Evolutionary conservation across 1,140 invertebrate species (phyloP).

Genomic region (Drosophila murphyi): DNA sequence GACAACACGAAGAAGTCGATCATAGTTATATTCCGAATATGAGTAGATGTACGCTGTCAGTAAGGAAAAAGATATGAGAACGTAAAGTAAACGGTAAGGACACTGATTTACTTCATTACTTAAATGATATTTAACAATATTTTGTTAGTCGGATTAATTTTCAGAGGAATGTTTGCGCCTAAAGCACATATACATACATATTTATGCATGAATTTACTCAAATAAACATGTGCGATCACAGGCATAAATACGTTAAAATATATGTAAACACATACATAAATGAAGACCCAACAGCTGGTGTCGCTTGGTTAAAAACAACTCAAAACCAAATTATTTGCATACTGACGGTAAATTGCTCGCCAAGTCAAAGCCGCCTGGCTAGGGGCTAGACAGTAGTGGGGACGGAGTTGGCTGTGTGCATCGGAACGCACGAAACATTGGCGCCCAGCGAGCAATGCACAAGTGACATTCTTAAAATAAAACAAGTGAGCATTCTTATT

Average conservation of each 20-base stretch:
- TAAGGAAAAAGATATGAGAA: too few relatives aligned
- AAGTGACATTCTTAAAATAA: conserved; percentile 71
- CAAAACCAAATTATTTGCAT: conserved; percentile 46
- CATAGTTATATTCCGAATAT: too few relatives aligned
- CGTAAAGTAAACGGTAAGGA: too few relatives aligned
- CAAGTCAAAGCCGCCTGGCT: conserved; percentile 17
- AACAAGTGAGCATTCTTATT: conserved; percentile 26
- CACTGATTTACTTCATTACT: too few relatives aligned
- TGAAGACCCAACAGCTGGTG: conserved; percentile 57
- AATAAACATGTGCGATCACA: neutral
- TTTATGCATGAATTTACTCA: neutral
- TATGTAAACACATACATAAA: neutral
- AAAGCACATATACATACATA: neutral
- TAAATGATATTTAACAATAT: too few relatives aligned
- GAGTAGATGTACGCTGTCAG: too few relatives aligned
- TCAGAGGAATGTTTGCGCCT: neutral
- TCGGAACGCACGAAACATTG: conserved; percentile 48
- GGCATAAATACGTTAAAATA: neutral
- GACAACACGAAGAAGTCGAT: too few relatives aligned
- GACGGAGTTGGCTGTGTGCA: conserved; percentile 11
- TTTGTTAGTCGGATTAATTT: too few relatives aligned
- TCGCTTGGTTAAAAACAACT: conserved; percentile 42
- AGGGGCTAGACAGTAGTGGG: conserved; percentile 37
- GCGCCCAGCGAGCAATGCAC: conserved; percentile 55
- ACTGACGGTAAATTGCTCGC: conserved; percentile 29